These are phyloP conservation scores for Gallinago stenura DNA, from an alignment of 2,797 vertebrate species.

Conservation along the genomic window DNA sequence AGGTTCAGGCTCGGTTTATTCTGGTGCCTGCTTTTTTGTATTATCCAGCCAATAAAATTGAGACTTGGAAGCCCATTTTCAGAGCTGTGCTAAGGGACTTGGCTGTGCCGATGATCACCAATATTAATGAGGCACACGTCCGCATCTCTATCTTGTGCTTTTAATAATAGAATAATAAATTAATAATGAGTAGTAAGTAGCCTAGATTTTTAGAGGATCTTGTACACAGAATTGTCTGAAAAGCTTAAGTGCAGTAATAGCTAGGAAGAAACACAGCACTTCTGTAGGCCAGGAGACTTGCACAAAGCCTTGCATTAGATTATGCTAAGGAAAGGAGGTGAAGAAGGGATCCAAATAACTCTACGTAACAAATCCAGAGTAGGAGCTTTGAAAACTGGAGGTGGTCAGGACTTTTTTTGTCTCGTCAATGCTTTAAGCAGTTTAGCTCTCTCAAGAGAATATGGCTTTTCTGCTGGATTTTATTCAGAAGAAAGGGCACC, in stretches of 20 bases:
- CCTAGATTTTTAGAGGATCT: not conserved
- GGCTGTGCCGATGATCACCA: accelerated
- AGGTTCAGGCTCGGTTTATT: not conserved
- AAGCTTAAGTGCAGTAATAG: not conserved
- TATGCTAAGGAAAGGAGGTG: not conserved
- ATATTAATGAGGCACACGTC: not conserved
- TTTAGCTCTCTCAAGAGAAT: not conserved
- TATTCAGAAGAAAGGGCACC: not conserved
- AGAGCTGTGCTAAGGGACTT: not conserved
- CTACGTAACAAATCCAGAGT: not conserved
- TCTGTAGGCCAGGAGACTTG: not conserved
- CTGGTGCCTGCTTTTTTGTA: not conserved
- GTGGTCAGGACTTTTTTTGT: not conserved
- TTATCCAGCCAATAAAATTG: not conserved
- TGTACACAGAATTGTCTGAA: not conserved
- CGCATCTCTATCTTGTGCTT: not conserved
- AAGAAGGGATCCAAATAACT: not conserved
- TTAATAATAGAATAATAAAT: not conserved
- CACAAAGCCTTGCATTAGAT: not conserved
- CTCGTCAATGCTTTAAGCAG: not conserved
- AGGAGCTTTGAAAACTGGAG: not conserved
- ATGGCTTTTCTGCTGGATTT: not conserved
- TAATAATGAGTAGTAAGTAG: not conserved
- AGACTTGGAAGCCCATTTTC: not conserved
- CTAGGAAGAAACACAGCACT: not conserved